Percentiles rank a stretch among this genome's conserved stretches.
Evolutionary conservation across 2,888 invertebrate species (phyloP).

Genomic region (Baccha elongata): DNA sequence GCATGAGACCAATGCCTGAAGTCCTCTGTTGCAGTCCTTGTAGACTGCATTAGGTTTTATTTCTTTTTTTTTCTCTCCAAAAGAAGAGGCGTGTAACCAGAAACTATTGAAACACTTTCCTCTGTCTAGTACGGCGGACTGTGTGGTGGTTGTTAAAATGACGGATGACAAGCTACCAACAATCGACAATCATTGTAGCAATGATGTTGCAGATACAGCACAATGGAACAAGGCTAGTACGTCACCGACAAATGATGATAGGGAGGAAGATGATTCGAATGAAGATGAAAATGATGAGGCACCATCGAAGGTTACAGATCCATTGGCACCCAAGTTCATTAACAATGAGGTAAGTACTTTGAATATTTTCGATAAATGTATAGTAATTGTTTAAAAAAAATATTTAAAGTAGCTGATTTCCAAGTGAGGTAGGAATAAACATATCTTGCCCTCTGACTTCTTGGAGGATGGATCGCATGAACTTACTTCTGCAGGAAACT

Average conservation of each 20-base stretch:
- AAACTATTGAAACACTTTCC: slow-evolving; percentile 35
- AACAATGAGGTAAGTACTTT: slow-evolving; percentile 79
- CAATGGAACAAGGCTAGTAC: slow-evolving; percentile 48
- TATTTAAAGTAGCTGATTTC: no score
- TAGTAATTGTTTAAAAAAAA: neutral
- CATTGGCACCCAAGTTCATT: slow-evolving; percentile 80
- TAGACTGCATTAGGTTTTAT: slow-evolving; percentile 36
- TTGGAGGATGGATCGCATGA: no score
- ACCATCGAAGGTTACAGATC: slow-evolving; percentile 81
- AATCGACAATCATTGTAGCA: slow-evolving; percentile 54
- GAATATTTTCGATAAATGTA: neutral
- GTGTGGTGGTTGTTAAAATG: slow-evolving; percentile 60
- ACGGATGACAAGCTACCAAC: slow-evolving; percentile 73
- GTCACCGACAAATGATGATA: slow-evolving; percentile 46
- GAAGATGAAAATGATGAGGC: slow-evolving; percentile 80
- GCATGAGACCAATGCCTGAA: slow-evolving; percentile 51
- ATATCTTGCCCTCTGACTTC: no score
- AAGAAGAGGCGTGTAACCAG: slow-evolving; percentile 40
- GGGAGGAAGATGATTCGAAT: slow-evolving; percentile 79
- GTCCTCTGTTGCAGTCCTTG: slow-evolving; percentile 35
- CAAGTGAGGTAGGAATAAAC: no score
- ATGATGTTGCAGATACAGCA: slow-evolving; percentile 68
- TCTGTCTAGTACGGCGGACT: slow-evolving; percentile 2
- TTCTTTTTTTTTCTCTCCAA: neutral
- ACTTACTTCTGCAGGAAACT: no score